phyloP scores from a whole-genome alignment of 2,888 invertebrate species.

The Drosophila tripunctata region DNA sequence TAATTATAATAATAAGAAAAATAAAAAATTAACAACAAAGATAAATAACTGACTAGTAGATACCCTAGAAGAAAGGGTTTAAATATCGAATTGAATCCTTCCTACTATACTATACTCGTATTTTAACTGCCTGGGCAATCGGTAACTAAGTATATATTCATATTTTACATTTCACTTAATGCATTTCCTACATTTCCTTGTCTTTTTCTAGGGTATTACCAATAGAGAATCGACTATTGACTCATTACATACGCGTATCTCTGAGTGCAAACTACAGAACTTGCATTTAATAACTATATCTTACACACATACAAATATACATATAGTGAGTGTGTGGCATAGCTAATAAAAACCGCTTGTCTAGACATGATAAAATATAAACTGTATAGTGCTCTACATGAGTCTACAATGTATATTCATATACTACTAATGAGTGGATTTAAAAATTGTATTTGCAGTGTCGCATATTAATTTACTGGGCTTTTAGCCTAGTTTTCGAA shows the following conservation, averaged over 20 bases:
- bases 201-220: not conserved
- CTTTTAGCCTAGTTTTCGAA: no score
- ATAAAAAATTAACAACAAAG: not conserved
- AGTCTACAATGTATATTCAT: not conserved
- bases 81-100: no score
- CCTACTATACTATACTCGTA: no score
- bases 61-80: not conserved
- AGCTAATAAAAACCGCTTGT: conserved; percentile 56
- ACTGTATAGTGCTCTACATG: conserved; percentile 13
- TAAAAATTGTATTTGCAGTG: conserved; percentile 12
- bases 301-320: no score
- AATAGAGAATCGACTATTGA: conserved; percentile 21
- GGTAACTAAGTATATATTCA: not conserved
- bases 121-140: not conserved
- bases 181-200: not conserved
- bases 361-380: conserved; percentile 76
- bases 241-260: not conserved
- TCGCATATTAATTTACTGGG: conserved; percentile 32
- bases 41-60: not conserved
- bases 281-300: conserved; percentile 13
- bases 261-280: not conserved
- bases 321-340: conserved; percentile 41
- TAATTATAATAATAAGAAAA: not conserved
- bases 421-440: conserved; percentile 12
- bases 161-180: not conserved